phyloP scores from a whole-genome alignment of 1,140 invertebrate genomes.

The Drosophila erecta region DNA sequence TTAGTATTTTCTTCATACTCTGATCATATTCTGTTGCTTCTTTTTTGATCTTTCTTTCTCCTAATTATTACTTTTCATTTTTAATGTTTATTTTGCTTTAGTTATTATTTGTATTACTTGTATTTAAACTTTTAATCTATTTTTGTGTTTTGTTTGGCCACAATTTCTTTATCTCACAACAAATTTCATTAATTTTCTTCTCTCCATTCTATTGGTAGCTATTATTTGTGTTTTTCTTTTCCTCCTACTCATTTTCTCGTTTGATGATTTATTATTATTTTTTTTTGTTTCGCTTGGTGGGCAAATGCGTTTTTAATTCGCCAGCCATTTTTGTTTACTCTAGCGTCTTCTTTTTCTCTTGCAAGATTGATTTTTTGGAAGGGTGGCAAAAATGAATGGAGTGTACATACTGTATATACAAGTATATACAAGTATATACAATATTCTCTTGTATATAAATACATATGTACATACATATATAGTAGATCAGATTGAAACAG shows the following conservation, averaged over 20 bases:
- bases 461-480: not conserved
- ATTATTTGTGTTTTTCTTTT: conserved; percentile 9
- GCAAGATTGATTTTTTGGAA: conserved; percentile 10
- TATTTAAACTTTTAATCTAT: not conserved
- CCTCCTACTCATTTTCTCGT: not conserved
- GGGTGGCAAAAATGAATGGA: conserved; percentile 6
- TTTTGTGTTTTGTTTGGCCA: not conserved
- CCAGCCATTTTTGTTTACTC: conserved; percentile 23
- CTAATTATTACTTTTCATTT: not conserved
- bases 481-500: conserved; percentile 5
- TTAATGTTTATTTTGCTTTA: not conserved
- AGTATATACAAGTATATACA: too few relatives aligned
- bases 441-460: too few relatives aligned
- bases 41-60: not conserved
- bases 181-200: not conserved
- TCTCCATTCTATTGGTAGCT: conserved; percentile 1
- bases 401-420: not conserved
- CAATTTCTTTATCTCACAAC: not conserved
- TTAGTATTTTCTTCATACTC: not conserved
- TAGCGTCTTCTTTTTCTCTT: conserved; percentile 9
- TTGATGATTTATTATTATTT: not conserved
- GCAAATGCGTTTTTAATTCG: conserved; percentile 22
- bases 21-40: not conserved
- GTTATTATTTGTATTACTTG: too few relatives aligned
- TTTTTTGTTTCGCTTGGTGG: conserved; percentile 5